Evolutionary conservation across 2,888 invertebrate genomes (phyloP), one percentile per base, ranked within the genome.

Genomic region (Heliconius ismenius): DNA sequence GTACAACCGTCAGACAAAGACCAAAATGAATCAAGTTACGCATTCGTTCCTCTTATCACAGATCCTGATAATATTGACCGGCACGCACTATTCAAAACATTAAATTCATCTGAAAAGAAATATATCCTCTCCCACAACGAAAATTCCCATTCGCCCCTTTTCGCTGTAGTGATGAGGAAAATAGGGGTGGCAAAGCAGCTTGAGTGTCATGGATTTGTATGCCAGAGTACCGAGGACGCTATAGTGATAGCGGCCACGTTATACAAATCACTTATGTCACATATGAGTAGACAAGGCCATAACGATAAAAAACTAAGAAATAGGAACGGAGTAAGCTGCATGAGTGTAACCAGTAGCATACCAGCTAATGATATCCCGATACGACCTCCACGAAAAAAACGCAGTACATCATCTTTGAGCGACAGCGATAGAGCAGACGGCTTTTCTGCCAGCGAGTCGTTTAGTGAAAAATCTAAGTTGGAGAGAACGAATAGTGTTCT

Each of bases 191-290:
- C 97, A 3, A 97, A 97, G 86, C 95, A 97, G 83, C 92, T 98
- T 80, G 98, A 98, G 93, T 98, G 98, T 90, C 98, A 98, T 93
- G 98, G 97, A 68, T 98, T 98, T 91, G 97, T 98, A 83, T 98
- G 98, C 90, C 96, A 97, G 89, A 97, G 97, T 84, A 97, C 98
- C 54, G 98, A 98, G 92, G 98, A 98, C 90, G 98, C 98, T 80
- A 97, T 98, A 62, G 97, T 98, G 0, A 97, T 98, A 83, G 98
- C 98, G 21, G 98, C 98, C 69, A 98, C 98, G 80, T 94, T 98
- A 82, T 98, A 98, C 92, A 97, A 98, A 91, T 97, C 97, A 58
- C 94, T 98, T 76, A 96, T 98, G 94, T 96, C 97, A 79, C 97
- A 97, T 86, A 97, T 97, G 95, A 96, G 96, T 88, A 94, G 95